Percentiles rank a stretch among this genome's conserved stretches.
Evolutionary conservation across 2,888 invertebrate species (phyloP).

Genomic region (Lasioglossum lativentre): DNA sequence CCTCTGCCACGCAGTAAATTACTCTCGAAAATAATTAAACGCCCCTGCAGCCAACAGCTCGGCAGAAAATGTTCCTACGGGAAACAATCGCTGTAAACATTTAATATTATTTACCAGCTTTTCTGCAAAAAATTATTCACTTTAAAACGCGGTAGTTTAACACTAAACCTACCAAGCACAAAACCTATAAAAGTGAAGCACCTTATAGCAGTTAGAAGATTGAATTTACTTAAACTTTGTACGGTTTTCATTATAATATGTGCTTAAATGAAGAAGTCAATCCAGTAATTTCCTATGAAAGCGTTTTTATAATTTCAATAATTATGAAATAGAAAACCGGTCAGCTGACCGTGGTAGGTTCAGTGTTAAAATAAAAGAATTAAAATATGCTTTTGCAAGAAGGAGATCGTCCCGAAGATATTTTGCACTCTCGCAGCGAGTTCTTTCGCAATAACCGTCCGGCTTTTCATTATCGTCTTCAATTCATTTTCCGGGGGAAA

Average conservation of each 20-base stretch:
- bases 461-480: background rate
- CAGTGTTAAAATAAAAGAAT: too few relatives aligned
- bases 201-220: too few relatives aligned
- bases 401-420: background rate
- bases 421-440: background rate
- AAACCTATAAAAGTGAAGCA: too few relatives aligned
- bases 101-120: background rate
- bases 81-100: background rate
- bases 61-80: background rate
- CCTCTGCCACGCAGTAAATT: background rate
- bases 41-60: background rate
- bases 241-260: too few relatives aligned
- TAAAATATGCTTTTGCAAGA: background rate
- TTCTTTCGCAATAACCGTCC: background rate
- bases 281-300: too few relatives aligned
- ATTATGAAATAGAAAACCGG: too few relatives aligned
- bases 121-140: background rate
- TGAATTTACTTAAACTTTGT: too few relatives aligned
- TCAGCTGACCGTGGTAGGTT: too few relatives aligned
- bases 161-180: too few relatives aligned
- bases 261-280: too few relatives aligned
- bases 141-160: background rate
- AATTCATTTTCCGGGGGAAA: slow-evolving; percentile 5
- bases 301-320: too few relatives aligned
- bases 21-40: slow-evolving; percentile 1